Base-by-base conservation (phyloP, 2,113 vertebrate species). In the Tyrannus savana region DNA sequence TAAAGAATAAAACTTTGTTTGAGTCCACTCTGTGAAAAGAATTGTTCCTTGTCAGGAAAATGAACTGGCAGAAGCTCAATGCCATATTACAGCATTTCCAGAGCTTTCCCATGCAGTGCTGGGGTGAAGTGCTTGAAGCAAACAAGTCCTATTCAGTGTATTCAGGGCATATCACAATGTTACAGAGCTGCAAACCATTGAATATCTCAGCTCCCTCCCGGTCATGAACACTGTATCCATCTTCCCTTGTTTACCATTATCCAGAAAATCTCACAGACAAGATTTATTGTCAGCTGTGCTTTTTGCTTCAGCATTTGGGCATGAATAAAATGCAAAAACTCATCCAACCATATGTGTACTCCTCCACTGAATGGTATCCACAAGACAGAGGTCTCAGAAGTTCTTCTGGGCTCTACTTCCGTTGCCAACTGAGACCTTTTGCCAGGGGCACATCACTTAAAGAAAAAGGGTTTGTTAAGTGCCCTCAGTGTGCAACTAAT, bases 1-100 rank as follows among this genome's bases (percentile, higher is more conserved):
- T 74, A 67, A 86, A 95, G 39, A 90, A 92, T 50, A 86, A 90
- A 92, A 93, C n/a, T 89, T 87, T 74, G 68, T 89, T 58, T 63
- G 88, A 88, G 63, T 39, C 25, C 63, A 39, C 33, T n/a, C 72
- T 42, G 30, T 71, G 42, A 88, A 92, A 96, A 75, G 19, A 93
- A 84, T 77, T 90, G 24, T 62, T 66, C 63, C 62, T 69, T 80
- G 83, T 94, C 95, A 96, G 94, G 81, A 95, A 91, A 96, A 94
- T 72, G 28, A 68, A 94, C 52, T 96, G 95, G 95, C 94, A 96
- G 89, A 82, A 84, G 93, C 71, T 94, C 84, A 95, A 96, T 96
- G 74, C 55, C 67, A 69, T 53, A 63, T 58, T 82, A 78, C n/a
- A 89, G 82, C 59, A 56, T 7, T 50, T 27, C 33, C 75, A 89